Base-by-base conservation (phyloP, 2,797 vertebrate species). In the Buceros bicornis region DNA sequence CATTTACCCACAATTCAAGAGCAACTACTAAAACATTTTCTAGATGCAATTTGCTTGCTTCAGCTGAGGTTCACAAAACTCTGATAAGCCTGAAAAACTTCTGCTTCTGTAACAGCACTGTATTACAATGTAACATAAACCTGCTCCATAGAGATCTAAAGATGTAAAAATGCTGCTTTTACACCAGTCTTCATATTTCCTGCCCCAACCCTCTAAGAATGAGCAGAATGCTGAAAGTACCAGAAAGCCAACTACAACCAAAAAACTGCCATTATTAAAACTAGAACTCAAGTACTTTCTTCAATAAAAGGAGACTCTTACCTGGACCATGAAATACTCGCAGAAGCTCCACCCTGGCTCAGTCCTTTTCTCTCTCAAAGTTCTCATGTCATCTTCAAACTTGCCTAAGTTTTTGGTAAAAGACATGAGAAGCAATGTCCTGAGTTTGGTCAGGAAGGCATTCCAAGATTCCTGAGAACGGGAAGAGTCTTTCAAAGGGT, bases 301-400 rank as follows among this genome's bases (percentile, higher is more conserved):
- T 58, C 43, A 84, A 0, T 24, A 73, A 31, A 57, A 47, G 62
- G 7, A 65, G 18, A 42, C 16, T 80, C 45, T 57, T 87, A 99
- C 99, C 99, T 99, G 99, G 70, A 99, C 99, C 99, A 99, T 99
- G 98, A 99, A 99, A 98, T 99, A 99, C 91, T 99, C 99, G 65
- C 99, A 99, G 98, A 99, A 99, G 98, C 99, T 99, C 99, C 99
- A 99, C 91, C 99, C 99, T 2, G 99, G 99, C 97, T 99, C 99
- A 0, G 99, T 99, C 96, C 99, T 99, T 95, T 99, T 99, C 98
- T 99, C 99, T 70, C 99, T 97, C 95, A 99, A 98, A 7, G 99
- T 99, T 37, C 99, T 98, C 99, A 99, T 99, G 95, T 99, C 99
- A 61, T 99, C 99, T 96, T 99, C 99, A 62, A 99, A 99, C 93